Evolutionary conservation across 2,888 invertebrate genomes (phyloP).

Genomic region (Chromoteleia sp.): DNA sequence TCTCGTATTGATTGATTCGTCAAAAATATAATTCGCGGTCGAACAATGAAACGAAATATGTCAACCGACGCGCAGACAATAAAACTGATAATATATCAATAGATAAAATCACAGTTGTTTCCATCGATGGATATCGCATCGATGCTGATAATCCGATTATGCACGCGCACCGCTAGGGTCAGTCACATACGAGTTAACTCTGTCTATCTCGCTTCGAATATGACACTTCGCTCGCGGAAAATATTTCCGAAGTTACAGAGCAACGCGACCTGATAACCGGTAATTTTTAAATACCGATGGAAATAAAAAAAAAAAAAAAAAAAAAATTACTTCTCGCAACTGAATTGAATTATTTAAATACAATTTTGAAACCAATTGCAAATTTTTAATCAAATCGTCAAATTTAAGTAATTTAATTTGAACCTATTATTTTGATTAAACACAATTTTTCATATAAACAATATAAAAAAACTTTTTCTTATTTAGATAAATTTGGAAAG

Average conservation of each 20-base stretch:
- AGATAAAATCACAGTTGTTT: slow-evolving; percentile 50
- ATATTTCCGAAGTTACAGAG: slow-evolving; percentile 14
- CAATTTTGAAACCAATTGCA: too few species aligned
- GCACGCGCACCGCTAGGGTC: slow-evolving; percentile 33
- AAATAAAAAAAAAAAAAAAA: background rate
- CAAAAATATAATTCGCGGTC: slow-evolving; percentile 53
- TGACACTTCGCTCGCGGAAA: slow-evolving; percentile 27
- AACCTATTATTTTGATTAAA: too few species aligned
- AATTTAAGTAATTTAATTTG: too few species aligned
- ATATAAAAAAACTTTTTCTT: too few species aligned
- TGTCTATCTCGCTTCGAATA: slow-evolving; percentile 4
- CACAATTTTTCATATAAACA: too few species aligned
- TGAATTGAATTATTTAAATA: too few species aligned
- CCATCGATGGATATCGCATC: slow-evolving; percentile 53
- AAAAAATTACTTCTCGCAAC: too few species aligned
- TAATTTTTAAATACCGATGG: background rate
- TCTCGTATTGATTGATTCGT: slow-evolving; percentile 54
- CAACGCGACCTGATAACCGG: background rate
- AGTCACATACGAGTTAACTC: slow-evolving; percentile 32
- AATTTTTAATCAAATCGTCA: too few species aligned
- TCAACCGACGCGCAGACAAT: slow-evolving; percentile 37
- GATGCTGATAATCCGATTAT: slow-evolving; percentile 59
- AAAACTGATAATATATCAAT: slow-evolving; percentile 56
- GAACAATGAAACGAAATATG: slow-evolving; percentile 54
- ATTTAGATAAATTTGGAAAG: too few species aligned